Percentiles rank a stretch among this genome's conserved stretches.
These are phyloP conservation scores for Eleutherodactylus coqui DNA, from an alignment of 2,797 vertebrate genomes.

Conservation along the genomic window DNA sequence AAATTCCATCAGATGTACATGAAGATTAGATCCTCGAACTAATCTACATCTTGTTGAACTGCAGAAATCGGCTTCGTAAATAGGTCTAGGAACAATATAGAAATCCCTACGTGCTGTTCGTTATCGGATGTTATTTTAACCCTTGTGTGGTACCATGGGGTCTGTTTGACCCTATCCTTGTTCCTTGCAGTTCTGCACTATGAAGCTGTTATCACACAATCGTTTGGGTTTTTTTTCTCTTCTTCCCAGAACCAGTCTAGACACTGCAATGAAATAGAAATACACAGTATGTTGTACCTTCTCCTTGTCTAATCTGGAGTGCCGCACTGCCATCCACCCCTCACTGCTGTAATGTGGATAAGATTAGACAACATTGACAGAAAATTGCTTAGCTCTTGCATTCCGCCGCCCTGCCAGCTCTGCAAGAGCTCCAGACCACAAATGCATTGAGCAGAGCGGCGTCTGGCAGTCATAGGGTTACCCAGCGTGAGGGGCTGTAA, in stretches of 20 bases:
- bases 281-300: not conserved
- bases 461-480: conserved; percentile 49
- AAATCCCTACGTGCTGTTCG: not conserved
- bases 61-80: not conserved
- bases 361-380: conserved; percentile 36
- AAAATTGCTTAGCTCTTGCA: conserved; percentile 52
- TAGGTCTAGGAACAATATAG: not conserved
- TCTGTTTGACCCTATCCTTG: too few species aligned
- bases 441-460: not conserved
- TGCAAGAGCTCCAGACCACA: conserved; percentile 37
- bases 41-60: not conserved
- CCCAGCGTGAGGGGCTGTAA: conserved; percentile 36
- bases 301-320: not conserved
- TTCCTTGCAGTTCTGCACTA: too few species aligned
- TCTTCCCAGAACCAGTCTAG: not conserved
- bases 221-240: not conserved
- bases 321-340: conserved; percentile 37
- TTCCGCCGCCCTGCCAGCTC: conserved; percentile 18
- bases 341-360: conserved; percentile 47
- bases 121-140: not conserved
- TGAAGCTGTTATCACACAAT: too few species aligned
- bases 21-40: not conserved
- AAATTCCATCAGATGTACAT: not conserved
- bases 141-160: too few species aligned
- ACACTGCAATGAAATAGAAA: not conserved